Evolutionary conservation across 2,113 vertebrate genomes (phyloP).

Genomic region (Neodon shergylaensis): DNA sequence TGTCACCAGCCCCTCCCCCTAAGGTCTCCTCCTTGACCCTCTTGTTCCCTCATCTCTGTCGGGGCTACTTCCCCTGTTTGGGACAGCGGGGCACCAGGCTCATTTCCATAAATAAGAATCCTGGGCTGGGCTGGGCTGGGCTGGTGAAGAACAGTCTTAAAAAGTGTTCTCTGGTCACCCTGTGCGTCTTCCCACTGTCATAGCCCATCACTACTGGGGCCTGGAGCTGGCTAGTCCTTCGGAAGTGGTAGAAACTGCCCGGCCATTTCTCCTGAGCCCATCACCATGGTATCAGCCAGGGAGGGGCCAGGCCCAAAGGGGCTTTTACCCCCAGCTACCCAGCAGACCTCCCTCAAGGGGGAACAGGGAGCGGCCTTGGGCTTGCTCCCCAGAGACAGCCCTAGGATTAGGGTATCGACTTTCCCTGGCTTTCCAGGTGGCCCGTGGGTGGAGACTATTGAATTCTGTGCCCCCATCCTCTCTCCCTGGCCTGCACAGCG

Average conservation of each 20-base stretch:
- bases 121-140: too few relatives aligned
- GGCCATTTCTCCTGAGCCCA: background rate
- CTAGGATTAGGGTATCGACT: conserved; percentile 76
- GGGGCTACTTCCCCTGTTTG: background rate
- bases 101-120: conserved; percentile 6
- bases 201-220: background rate
- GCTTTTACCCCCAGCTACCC: conserved; percentile 51
- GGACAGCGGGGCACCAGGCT: background rate
- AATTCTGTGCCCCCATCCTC: conserved; percentile 63
- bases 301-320: conserved; percentile 24
- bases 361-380: conserved; percentile 45
- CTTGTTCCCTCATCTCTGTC: background rate
- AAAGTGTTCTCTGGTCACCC: background rate
- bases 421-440: conserved; percentile 80
- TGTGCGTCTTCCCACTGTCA: background rate
- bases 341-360: background rate
- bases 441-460: conserved; percentile 74
- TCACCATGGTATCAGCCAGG: conserved; percentile 53
- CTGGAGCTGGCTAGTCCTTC: background rate
- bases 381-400: conserved; percentile 69
- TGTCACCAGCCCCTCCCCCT: background rate
- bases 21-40: background rate
- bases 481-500: conserved; percentile 44
- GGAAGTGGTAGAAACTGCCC: background rate
- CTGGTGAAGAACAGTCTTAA: background rate